Base-by-base conservation (phyloP, 2,113 vertebrate genomes). In the Atherinomorus stipes region DNA sequence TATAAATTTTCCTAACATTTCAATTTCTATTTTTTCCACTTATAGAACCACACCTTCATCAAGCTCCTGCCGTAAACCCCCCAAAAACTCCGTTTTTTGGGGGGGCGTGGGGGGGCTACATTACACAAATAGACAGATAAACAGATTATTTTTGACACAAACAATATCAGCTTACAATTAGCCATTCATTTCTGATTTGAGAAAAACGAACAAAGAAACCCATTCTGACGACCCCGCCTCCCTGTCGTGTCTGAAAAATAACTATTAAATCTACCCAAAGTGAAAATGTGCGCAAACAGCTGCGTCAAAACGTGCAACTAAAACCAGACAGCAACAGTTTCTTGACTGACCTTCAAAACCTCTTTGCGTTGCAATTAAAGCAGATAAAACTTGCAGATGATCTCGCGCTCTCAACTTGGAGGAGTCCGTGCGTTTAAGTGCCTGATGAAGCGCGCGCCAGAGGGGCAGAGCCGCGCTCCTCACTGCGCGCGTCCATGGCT, bases 161-260 rank as follows among this genome's bases (percentile, higher is more conserved):
- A 53, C 5, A 13, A 19, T 8, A 21, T 34, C 1, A 11, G 2
- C 37, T 11, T 1, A 0, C 9, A 7, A n/a, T 23, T 67, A 31
- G 6, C 6, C 11, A 28, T 38, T 44, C 37, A 72, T 71, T 80
- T 10, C 44, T 25, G 7, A 15, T 40, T 4, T 42, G 49, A 64
- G 7, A 34, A 68, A 73, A 80, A 69, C 38, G 72, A 79, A 88
- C 72, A 90, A 85, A 84, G 76, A 64, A 64, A 34, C 13, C n/a
- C 16, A 38, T 21, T 53, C n/a, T 62, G 49, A 19, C 65, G 76
- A 90, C 84, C 82, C 83, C 85, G 80, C 84, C 87, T 89, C 87
- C 84, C 75, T 67, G 23, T 71, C 37, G 26, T 54, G 47, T 6
- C 56, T 18, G 25, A 37, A 49, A 69, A 78, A 61, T 74, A 69